These are phyloP conservation scores for Scartelaos histophorus DNA, from an alignment of 2,113 vertebrate species.

Conservation along the genomic window DNA sequence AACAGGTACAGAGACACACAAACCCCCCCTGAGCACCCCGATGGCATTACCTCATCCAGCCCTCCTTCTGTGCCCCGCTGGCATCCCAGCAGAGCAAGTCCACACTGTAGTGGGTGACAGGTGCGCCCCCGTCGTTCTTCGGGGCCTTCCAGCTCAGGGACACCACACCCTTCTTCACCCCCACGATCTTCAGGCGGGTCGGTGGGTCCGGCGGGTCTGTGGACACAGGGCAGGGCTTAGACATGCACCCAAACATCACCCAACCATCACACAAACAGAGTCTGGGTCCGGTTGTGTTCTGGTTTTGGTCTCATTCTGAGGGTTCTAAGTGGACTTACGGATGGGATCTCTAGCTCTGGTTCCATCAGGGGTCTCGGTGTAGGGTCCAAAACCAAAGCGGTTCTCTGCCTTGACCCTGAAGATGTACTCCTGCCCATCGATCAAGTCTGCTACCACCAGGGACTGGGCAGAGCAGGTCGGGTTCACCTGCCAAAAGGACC, in stretches of 20 bases:
- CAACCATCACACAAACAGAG: too few relatives aligned
- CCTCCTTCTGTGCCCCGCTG: constrained; percentile 86
- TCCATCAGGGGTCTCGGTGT: constrained; percentile 79
- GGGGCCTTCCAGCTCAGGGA: constrained; percentile 93
- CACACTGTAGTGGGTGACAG: constrained; percentile 95
- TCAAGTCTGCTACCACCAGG: constrained; percentile 88
- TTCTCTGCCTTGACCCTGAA: constrained; percentile 96
- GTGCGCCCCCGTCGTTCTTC: constrained; percentile 93
- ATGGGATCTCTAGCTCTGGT: constrained; percentile 92
- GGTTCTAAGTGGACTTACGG: constrained; percentile 68
- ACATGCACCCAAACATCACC: too few relatives aligned
- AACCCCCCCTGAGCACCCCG: too few relatives aligned
- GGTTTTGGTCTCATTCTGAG: background rate
- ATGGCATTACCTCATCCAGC: constrained; percentile 81
- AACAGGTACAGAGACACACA: too few relatives aligned
- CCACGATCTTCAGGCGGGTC: constrained; percentile 88
- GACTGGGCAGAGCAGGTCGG: constrained; percentile 86
- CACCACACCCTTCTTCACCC: constrained; percentile 86
- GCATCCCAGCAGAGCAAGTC: constrained; percentile 94
- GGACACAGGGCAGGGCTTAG: constrained; percentile 5
- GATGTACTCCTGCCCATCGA: constrained; percentile 89
- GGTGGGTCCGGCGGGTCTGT: constrained; percentile 96
- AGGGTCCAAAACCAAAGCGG: constrained; percentile 87
- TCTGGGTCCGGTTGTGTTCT: too few relatives aligned
- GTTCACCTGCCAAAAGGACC: constrained; percentile 69